Conservation (phyloP, 2,113 vertebrate species). For the rabbit (Oryctolagus cuniculus) region mOryCun1.1 NC_091436.1:66025501-66026000, state of each 20-base stretch:
- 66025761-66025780: not conserved
- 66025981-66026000: not conserved
- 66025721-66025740: not conserved
- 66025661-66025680: not conserved
- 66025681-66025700: not conserved
- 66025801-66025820: not conserved
- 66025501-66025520: not conserved
- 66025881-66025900: not conserved
- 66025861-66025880: not conserved
- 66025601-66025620: not conserved
- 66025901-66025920: not conserved
- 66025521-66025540: not conserved
- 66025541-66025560: not conserved
- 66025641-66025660: not conserved
- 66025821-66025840: not conserved
- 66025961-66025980: not conserved
- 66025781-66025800: not conserved
- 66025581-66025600: not conserved
- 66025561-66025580: not conserved
- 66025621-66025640: not conserved
- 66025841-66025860: no score
- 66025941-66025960: constrained; percentile 13
- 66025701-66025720: not conserved
- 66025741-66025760: not conserved
- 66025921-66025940: not conserved